Evolutionary conservation across 2,797 vertebrate genomes (phyloP).

Genomic region (Centropyge bicolor): DNA sequence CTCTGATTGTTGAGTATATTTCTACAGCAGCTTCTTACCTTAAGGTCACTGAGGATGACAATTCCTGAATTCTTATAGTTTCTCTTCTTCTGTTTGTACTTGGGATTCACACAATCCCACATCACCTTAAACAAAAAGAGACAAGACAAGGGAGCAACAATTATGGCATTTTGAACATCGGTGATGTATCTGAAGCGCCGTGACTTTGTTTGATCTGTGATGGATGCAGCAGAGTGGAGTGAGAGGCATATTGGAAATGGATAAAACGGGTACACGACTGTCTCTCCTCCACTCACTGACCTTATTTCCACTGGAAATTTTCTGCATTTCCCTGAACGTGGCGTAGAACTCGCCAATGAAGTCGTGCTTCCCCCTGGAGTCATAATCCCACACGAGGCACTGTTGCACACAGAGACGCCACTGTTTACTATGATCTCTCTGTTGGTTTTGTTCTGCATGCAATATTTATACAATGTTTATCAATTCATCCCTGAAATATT

Average conservation of each 20-base stretch:
- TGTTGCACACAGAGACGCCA: slow-evolving; percentile 68
- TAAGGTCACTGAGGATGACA: slow-evolving; percentile 92
- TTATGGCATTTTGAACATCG: slow-evolving; percentile 27
- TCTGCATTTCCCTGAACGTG: slow-evolving; percentile 96
- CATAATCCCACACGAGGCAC: slow-evolving; percentile 96
- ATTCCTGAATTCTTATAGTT: slow-evolving; percentile 96
- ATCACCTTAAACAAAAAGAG: slow-evolving; percentile 85
- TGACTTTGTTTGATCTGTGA: slow-evolving; percentile 55
- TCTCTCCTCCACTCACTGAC: slow-evolving; percentile 76
- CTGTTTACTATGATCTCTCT: slow-evolving; percentile 34
- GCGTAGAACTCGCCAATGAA: slow-evolving; percentile 97
- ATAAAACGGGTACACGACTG: slow-evolving; percentile 50
- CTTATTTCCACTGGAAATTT: slow-evolving; percentile 90
- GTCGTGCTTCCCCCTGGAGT: slow-evolving; percentile 96
- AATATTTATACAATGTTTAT: background rate
- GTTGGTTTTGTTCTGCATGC: background rate
- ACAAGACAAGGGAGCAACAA: slow-evolving; percentile 22
- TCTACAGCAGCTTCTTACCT: slow-evolving; percentile 82
- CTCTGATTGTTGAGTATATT: slow-evolving; percentile 2
- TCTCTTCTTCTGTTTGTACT: slow-evolving; percentile 96
- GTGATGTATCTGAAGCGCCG: slow-evolving; percentile 1
- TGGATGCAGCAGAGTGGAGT: slow-evolving; percentile 44
- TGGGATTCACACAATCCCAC: slow-evolving; percentile 96
- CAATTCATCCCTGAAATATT: background rate
- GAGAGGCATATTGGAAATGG: slow-evolving; percentile 54